Percentiles rank a stretch among this genome's conserved stretches.
These are phyloP conservation scores for Drosophila glabriapex DNA, from an alignment of 2,888 invertebrate genomes.

Conservation along the genomic window DNA sequence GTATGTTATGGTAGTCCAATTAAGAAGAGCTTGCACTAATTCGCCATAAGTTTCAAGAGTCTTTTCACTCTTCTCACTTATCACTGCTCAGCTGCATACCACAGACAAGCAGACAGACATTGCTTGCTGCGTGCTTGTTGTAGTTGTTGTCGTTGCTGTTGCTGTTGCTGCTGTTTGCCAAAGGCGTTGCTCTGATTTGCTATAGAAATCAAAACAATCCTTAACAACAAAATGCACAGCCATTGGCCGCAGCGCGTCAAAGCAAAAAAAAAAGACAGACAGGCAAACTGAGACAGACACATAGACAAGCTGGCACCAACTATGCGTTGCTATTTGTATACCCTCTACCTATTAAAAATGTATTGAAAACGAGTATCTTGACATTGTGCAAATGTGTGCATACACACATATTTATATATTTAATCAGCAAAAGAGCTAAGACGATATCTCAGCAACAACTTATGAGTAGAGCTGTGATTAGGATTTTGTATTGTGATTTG, in stretches of 20 bases:
- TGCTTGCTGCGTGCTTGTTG: conserved; percentile 62
- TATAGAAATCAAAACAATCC: conserved; percentile 73
- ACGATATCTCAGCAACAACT: not conserved
- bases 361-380: not conserved
- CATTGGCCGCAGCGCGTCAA: conserved; percentile 26
- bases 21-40: conserved; percentile 74
- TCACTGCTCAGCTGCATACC: conserved; percentile 45
- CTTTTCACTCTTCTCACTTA: conserved; percentile 60
- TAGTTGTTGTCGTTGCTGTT: conserved; percentile 12
- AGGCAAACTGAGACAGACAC: not conserved
- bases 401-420: not conserved
- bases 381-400: not conserved
- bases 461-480: not conserved
- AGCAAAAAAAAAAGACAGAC: conserved; percentile 2
- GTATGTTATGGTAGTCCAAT: conserved; percentile 52
- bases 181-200: conserved; percentile 55
- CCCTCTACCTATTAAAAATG: not conserved
- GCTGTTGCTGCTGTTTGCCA: conserved; percentile 14
- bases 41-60: conserved; percentile 69
- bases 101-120: conserved; percentile 49
- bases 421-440: not conserved
- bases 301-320: conserved; percentile 6
- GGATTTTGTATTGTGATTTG: not conserved
- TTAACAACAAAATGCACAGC: conserved; percentile 36
- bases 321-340: conserved; percentile 6